These are phyloP conservation scores for Myotis pilosus DNA, from an alignment of 2,797 vertebrate genomes.

Conservation along the genomic window DNA sequence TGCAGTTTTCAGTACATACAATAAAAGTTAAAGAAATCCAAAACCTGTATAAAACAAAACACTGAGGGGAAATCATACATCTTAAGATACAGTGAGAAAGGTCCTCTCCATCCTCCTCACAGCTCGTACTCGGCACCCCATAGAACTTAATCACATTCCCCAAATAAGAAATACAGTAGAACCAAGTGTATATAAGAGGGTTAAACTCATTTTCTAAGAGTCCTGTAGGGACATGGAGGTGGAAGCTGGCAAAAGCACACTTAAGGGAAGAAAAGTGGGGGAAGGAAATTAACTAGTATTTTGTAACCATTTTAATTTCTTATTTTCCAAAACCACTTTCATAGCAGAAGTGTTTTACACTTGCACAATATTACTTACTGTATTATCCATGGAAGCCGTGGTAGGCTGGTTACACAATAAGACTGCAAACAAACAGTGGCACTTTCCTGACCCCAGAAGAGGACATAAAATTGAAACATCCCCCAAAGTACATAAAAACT, in stretches of 20 bases:
- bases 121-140: conserved; percentile 74
- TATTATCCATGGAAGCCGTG: conserved; percentile 87
- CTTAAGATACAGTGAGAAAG: conserved; percentile 80
- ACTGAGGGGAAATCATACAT: conserved; percentile 78
- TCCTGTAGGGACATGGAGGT: conserved; percentile 77
- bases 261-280: conserved; percentile 78
- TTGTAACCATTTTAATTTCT: conserved; percentile 85
- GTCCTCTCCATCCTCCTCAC: conserved; percentile 78
- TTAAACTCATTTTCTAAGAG: conserved; percentile 80
- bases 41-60: conserved; percentile 82
- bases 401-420: conserved; percentile 86
- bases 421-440: conserved; percentile 87
- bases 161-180: conserved; percentile 78
- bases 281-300: conserved; percentile 82
- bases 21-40: conserved; percentile 85
- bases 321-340: conserved; percentile 90
- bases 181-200: conserved; percentile 80
- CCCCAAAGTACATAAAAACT: conserved; percentile 88
- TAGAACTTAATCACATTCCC: conserved; percentile 73
- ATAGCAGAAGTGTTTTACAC: conserved; percentile 93
- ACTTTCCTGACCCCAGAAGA: conserved; percentile 86
- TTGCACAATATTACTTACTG: conserved; percentile 96
- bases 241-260: conserved; percentile 76
- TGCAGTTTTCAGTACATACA: conserved; percentile 86
- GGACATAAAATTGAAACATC: conserved; percentile 86